Conservation (phyloP, 2,797 vertebrate genomes). For the Tolypeutes matacus region DNA sequence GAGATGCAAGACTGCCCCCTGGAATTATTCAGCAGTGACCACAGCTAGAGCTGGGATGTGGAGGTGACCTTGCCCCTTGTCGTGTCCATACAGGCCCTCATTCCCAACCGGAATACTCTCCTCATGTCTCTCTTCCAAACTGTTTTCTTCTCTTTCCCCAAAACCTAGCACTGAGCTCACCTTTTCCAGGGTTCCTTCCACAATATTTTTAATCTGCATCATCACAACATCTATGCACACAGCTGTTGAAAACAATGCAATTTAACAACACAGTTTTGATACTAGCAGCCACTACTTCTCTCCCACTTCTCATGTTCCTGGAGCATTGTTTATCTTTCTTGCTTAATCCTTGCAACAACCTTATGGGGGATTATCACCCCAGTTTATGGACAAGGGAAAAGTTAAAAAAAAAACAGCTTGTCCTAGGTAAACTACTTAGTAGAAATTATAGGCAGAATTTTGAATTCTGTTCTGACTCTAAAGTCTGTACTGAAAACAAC, state of each 20-base stretch:
- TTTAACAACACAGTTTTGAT: neutral
- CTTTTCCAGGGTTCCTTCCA: neutral
- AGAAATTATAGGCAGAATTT: slow-evolving; percentile 38
- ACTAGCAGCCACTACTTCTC: neutral
- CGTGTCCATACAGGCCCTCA: neutral
- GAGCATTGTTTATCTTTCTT: neutral
- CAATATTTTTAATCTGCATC: neutral
- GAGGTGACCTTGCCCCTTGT: neutral
- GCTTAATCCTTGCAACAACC: neutral
- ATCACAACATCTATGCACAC: neutral
- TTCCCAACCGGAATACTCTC: neutral
- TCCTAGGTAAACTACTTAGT: neutral
- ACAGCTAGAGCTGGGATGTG: neutral
- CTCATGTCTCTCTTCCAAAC: neutral
- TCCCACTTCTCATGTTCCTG: neutral
- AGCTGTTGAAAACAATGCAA: neutral
- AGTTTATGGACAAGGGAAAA: slow-evolving; percentile 18
- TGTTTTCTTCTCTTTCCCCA: neutral
- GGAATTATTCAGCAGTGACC: neutral
- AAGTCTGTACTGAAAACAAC: neutral
- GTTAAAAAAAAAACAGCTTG: neutral
- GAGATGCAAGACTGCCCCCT: slow-evolving; percentile 24
- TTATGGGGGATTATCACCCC: neutral
- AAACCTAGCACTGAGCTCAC: neutral
- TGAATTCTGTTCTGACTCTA: neutral